Percentiles rank a stretch among this genome's conserved stretches.
These are phyloP conservation scores for Anarsia innoxiella DNA, from an alignment of 2,888 invertebrate genomes.

Conservation along the genomic window DNA sequence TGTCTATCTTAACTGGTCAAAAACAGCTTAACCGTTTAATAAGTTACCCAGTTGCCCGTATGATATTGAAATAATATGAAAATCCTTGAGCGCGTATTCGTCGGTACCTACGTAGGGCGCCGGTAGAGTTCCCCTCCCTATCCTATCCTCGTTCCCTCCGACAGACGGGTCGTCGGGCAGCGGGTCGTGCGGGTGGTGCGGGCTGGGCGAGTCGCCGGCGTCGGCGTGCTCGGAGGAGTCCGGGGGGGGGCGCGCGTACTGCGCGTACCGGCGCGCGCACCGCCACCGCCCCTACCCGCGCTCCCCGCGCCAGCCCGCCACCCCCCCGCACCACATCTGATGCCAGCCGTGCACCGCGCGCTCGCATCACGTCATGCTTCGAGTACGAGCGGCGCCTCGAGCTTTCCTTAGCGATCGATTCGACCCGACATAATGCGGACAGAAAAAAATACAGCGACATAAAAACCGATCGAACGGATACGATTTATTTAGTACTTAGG, in stretches of 20 bases:
- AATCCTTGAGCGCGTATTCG: too few species aligned
- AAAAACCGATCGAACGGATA: too few species aligned
- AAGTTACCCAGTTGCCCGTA: too few species aligned
- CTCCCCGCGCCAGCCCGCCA: constrained; percentile 21
- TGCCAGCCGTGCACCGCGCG: constrained; percentile 21
- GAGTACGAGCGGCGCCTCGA: too few species aligned
- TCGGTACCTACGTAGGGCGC: too few species aligned
- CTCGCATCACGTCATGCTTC: constrained; percentile 22
- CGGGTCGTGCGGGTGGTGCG: constrained; percentile 53
- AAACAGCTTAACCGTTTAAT: too few species aligned
- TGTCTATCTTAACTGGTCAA: too few species aligned
- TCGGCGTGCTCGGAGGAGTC: constrained; percentile 21
- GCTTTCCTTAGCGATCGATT: too few species aligned
- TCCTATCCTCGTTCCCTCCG: constrained; percentile 20
- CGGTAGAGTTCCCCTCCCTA: constrained; percentile 12
- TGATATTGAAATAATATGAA: too few species aligned
- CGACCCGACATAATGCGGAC: too few species aligned
- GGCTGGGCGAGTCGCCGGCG: constrained; percentile 27
- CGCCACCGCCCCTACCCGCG: constrained; percentile 23
- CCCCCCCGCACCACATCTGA: constrained; percentile 20
- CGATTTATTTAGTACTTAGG: too few species aligned
- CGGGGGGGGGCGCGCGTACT: constrained; percentile 21
- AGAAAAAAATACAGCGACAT: too few species aligned
- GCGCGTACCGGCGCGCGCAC: constrained; percentile 25
- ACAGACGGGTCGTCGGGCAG: constrained; percentile 53